These are phyloP conservation scores for Scomber japonicus DNA, from an alignment of 2,113 vertebrate species.

Conservation along the genomic window DNA sequence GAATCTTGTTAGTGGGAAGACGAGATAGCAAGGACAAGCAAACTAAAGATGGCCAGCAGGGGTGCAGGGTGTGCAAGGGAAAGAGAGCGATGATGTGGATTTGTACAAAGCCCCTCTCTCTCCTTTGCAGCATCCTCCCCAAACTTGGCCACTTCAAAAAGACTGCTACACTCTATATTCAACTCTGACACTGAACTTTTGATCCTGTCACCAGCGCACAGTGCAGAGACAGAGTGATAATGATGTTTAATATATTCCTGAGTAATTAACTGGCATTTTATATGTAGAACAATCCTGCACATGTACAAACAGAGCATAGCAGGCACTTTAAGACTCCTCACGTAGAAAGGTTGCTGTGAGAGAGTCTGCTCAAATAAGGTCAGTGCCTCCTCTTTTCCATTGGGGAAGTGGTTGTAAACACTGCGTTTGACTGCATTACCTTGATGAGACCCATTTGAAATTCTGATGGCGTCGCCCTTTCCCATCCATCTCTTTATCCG, in stretches of 20 bases:
- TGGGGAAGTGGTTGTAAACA: conserved; percentile 50
- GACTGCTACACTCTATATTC: conserved; percentile 16
- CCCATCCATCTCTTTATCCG: conserved; percentile 53
- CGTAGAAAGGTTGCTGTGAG: conserved; percentile 22
- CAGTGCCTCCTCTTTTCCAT: conserved; percentile 21
- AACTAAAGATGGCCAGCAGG: conserved; percentile 25
- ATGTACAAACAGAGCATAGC: conserved; percentile 32
- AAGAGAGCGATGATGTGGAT: conserved; percentile 47
- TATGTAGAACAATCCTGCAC: neutral
- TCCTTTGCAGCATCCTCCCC: conserved; percentile 45
- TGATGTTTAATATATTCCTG: conserved; percentile 31
- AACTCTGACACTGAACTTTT: conserved; percentile 35
- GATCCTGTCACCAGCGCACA: conserved; percentile 47
- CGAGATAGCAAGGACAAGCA: conserved; percentile 23
- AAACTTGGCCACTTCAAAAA: conserved; percentile 32
- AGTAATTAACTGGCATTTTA: conserved; percentile 10
- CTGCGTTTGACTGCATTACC: conserved; percentile 58
- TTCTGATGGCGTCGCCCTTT: conserved; percentile 41
- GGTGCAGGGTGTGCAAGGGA: conserved; percentile 41
- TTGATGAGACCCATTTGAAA: conserved; percentile 57
- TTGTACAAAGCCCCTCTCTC: conserved; percentile 39
- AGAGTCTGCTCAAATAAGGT: conserved; percentile 31
- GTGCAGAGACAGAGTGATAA: conserved; percentile 31
- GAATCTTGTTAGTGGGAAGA: conserved; percentile 66
- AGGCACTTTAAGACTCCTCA: conserved; percentile 44